Base-by-base conservation (phyloP, 2,797 vertebrate species). In the Percopsis omiscomaycus region DNA sequence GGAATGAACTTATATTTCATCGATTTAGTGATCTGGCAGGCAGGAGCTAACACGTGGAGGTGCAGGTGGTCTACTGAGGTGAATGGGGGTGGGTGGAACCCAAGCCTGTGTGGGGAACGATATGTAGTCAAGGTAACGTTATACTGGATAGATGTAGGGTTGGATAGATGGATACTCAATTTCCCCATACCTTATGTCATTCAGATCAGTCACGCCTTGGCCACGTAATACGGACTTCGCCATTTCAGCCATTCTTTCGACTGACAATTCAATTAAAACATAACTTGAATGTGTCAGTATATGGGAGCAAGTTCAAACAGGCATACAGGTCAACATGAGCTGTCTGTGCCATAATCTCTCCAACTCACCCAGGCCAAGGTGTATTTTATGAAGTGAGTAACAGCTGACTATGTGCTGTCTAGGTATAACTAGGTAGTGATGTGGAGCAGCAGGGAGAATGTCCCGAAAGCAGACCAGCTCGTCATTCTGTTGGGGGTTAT, bases 31-130 rank as follows among this genome's bases (percentile, higher is more conserved):
- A 90, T 88, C 49, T 83, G 27, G 59, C 66, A 83, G 73, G 61
- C 5, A 0, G 88, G 89, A 0, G 89, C 89, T 0, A 91, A 74
- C 5, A 88, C 89, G 8, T 91, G 89, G 45, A 91, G 88, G 52
- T 91, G 89, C 60, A 91, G 85, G 69, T 91, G 89, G 58, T 55
- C 1, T 2, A 91, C 79, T 14, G 89, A 91, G 4, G 59, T 89
- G 66, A 15, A 89, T 4, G 89, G 89, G 45, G 87, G 88, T 16
- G 47, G 42, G 59, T 91, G 89, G 72, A 90, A 91, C 0, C 89
- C 89, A 45, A 90, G 11, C 12, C 89, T 90, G 68, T 30, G 48
- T 32, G 76, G 15, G 10, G 49, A 69, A 74, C 64, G 47, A 77
- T 45, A 68, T 0, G 22, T 22, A 53, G 15, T 29, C 9, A 53